Evolutionary conservation across 2,888 invertebrate species (phyloP).

Genomic region (Chaitophorus viminalis): DNA sequence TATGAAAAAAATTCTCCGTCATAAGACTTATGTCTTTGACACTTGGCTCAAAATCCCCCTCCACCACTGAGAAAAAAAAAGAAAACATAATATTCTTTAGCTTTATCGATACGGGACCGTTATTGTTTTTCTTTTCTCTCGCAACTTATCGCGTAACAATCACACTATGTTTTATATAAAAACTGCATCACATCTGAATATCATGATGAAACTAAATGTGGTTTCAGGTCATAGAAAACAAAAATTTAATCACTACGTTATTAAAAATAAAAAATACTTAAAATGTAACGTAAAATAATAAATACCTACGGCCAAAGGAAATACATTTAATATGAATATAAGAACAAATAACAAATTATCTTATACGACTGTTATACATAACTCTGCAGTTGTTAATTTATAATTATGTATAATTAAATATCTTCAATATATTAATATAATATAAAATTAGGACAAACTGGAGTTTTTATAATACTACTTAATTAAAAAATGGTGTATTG

Average conservation of each 20-base stretch:
- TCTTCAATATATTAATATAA: not conserved
- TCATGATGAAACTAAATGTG: no score
- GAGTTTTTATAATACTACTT: no score
- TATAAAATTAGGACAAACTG: not conserved
- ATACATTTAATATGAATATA: not conserved
- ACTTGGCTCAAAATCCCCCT: not conserved
- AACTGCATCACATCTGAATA: no score
- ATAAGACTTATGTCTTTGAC: not conserved
- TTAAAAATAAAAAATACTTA: no score
- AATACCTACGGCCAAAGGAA: not conserved
- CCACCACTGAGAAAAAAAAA: not conserved
- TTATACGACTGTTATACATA: not conserved
- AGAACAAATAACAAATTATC: not conserved
- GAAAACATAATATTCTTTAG: not conserved
- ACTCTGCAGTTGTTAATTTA: not conserved
- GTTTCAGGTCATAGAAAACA: no score
- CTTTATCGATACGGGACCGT: not conserved
- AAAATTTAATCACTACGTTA: no score
- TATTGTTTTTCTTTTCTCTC: not conserved
- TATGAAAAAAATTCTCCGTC: not conserved
- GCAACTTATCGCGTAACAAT: not conserved
- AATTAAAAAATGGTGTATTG: no score
- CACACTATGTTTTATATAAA: no score
- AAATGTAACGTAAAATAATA: no score
- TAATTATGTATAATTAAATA: not conserved